Conservation (phyloP, 2,113 vertebrate species). For the Ochotona curzoniae region DNA sequence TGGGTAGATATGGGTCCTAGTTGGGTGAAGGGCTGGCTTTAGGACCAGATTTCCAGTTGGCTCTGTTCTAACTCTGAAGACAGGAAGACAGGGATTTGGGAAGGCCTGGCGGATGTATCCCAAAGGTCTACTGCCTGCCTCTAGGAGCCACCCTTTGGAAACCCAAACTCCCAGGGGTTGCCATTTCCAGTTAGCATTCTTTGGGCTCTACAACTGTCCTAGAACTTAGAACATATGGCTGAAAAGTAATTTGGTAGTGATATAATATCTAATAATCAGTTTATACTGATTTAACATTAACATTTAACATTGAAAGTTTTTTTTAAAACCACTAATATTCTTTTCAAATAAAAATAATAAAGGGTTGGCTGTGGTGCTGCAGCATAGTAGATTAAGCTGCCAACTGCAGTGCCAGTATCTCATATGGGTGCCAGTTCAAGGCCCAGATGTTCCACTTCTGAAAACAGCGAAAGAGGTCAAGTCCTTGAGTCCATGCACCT, state of each 20-base stretch:
- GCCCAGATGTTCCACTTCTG: too few relatives aligned
- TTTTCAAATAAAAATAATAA: constrained; percentile 53
- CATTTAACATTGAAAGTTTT: not conserved
- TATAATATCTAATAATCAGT: not conserved
- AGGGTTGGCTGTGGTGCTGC: too few relatives aligned
- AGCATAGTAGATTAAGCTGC: too few relatives aligned
- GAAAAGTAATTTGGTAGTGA: not conserved
- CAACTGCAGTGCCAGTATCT: too few relatives aligned
- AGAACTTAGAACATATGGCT: not conserved
- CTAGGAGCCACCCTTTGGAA: not conserved
- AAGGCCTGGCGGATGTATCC: not conserved
- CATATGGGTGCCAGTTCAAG: too few relatives aligned
- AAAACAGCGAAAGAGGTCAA: too few relatives aligned
- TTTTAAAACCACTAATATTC: not conserved
- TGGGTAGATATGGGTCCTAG: not conserved
- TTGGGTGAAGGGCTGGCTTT: not conserved
- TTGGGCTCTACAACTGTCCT: not conserved
- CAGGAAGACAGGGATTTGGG: too few relatives aligned
- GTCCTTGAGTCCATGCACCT: too few relatives aligned
- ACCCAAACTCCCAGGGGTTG: not conserved
- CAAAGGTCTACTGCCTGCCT: not conserved
- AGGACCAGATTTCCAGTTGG: not conserved
- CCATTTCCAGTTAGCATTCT: not conserved
- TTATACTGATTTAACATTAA: constrained; percentile 42
- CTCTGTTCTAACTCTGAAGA: not conserved